These are phyloP conservation scores for Pelmatolapia mariae DNA, from an alignment of 2,113 vertebrate genomes.

Conservation along the genomic window DNA sequence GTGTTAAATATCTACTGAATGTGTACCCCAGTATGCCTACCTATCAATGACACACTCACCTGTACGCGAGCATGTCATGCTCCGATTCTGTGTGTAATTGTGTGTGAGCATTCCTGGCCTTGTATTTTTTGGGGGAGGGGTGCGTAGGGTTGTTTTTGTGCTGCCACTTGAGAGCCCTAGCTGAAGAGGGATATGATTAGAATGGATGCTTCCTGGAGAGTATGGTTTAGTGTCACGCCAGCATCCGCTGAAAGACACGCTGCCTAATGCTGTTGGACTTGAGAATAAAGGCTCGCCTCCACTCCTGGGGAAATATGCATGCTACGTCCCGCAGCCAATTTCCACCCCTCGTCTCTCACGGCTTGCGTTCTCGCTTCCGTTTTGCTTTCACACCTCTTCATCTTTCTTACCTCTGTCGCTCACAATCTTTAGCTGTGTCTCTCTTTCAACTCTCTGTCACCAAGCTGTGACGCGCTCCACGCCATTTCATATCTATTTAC, in stretches of 20 bases:
- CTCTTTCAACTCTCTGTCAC: slow-evolving; percentile 26
- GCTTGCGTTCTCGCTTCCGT: neutral
- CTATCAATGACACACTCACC: neutral
- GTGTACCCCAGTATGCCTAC: neutral
- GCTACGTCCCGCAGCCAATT: slow-evolving; percentile 32
- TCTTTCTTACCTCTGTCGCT: slow-evolving; percentile 28
- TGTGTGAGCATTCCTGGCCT: neutral
- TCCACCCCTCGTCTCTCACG: slow-evolving; percentile 18
- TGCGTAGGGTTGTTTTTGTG: neutral
- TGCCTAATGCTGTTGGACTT: slow-evolving; percentile 57
- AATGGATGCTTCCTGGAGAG: slow-evolving; percentile 46
- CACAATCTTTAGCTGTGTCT: slow-evolving; percentile 29
- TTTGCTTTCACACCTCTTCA: slow-evolving; percentile 20
- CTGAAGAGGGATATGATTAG: slow-evolving; percentile 43
- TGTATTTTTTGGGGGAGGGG: neutral
- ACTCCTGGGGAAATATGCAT: slow-evolving; percentile 2
- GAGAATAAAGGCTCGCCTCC: slow-evolving; percentile 42
- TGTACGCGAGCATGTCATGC: neutral
- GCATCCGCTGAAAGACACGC: slow-evolving; percentile 47
- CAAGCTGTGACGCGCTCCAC: slow-evolving; percentile 7
- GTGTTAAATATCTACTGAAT: neutral
- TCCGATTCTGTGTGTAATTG: neutral
- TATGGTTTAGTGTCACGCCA: slow-evolving; percentile 39
- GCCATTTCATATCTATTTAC: slow-evolving; percentile 37
- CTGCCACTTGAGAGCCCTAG: neutral